These are phyloP conservation scores for Tinea semifulvella DNA, from an alignment of 2,888 invertebrate species.

Conservation along the genomic window DNA sequence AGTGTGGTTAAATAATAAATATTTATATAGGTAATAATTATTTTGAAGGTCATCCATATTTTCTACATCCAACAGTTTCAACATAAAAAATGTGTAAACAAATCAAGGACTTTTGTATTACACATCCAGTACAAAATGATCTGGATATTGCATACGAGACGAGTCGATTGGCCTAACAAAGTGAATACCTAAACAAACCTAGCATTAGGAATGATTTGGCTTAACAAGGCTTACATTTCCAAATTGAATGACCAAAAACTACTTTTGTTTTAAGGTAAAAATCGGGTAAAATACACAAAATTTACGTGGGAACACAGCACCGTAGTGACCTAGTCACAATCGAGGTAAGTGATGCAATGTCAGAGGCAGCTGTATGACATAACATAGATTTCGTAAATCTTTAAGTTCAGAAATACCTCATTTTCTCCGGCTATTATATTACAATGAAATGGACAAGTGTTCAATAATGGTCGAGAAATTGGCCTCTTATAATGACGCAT, in stretches of 20 bases:
- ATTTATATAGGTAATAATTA: no score
- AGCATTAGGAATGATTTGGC: background rate
- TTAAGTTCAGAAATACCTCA: background rate
- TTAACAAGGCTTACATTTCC: background rate
- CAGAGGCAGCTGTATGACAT: background rate
- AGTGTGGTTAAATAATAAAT: no score
- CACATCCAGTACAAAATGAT: no score
- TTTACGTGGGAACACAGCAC: background rate
- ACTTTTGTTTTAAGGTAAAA: background rate
- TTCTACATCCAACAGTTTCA: no score
- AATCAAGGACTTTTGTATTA: no score
- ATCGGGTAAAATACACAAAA: background rate
- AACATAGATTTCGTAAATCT: background rate
- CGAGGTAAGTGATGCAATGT: background rate
- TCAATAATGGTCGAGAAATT: no score
- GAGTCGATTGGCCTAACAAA: background rate
- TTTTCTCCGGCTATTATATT: no score
- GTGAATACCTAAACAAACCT: conserved; percentile 1
- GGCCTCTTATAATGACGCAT: no score
- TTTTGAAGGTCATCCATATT: no score
- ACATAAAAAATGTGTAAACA: no score
- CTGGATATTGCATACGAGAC: no score
- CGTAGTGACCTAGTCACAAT: conserved; percentile 3
- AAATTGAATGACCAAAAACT: background rate
- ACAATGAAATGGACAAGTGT: no score